A percentile compares a stretch with the other conserved stretches of the same genome.
Evolutionary conservation across 2,113 vertebrate species (phyloP).

Genomic region (Pungitius pungitius): DNA sequence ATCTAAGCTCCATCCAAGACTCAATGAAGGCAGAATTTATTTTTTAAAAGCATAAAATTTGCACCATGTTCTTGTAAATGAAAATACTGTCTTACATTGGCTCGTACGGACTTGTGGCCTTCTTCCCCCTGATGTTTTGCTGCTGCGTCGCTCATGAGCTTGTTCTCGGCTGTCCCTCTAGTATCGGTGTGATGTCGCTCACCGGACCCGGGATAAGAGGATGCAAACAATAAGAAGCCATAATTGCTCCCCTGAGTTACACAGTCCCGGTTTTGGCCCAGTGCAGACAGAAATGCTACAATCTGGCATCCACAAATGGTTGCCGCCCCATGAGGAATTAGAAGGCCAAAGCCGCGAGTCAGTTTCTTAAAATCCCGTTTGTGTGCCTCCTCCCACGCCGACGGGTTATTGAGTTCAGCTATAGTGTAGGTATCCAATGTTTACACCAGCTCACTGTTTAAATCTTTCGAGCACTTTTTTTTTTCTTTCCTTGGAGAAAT

Average conservation of each 20-base stretch:
- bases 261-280: slow-evolving; percentile 1
- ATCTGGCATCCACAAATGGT: slow-evolving; percentile 19
- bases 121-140: background rate
- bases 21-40: background rate
- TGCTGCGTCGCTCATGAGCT: background rate
- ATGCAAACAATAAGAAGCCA: slow-evolving; percentile 19
- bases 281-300: slow-evolving; percentile 13
- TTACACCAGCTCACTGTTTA: slow-evolving; percentile 42
- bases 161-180: slow-evolving; percentile 4
- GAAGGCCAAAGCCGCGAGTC: slow-evolving; percentile 2
- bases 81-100: background rate
- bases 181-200: slow-evolving; percentile 1
- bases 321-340: slow-evolving; percentile 26
- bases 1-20: slow-evolving; percentile 22
- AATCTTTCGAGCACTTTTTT: background rate
- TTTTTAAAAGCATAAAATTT: slow-evolving; percentile 1
- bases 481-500: slow-evolving; percentile 29
- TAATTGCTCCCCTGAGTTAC: background rate
- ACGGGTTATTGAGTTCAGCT: slow-evolving; percentile 50
- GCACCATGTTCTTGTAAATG: slow-evolving; percentile 10
- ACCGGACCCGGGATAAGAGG: slow-evolving; percentile 15
- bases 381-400: slow-evolving; percentile 18
- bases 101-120: too few species aligned
- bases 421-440: slow-evolving; percentile 36
- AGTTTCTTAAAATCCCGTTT: slow-evolving; percentile 9